Evolutionary conservation across 2,888 invertebrate species (phyloP), one percentile per base, ranked within the genome.

Genomic region (Micoletzkya japonica): DNA sequence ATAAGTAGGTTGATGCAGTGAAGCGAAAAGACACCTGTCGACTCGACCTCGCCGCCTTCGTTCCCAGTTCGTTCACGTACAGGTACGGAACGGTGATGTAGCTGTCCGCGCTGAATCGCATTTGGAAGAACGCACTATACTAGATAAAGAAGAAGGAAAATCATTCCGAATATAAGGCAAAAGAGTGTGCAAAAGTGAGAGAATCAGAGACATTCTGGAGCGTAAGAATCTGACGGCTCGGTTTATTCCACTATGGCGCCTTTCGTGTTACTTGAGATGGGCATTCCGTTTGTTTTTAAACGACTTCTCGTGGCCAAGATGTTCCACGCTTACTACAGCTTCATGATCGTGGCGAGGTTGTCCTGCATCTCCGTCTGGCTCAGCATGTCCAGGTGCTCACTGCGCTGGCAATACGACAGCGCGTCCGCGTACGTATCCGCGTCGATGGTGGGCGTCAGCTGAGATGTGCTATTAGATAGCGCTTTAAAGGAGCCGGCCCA

Each of bases 1-100:
- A n/a, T n/a, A n/a, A n/a, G n/a, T n/a, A n/a, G n/a, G n/a, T n/a
- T n/a, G n/a, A n/a, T n/a, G n/a, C n/a, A n/a, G n/a, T n/a, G n/a
- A n/a, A n/a, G 10, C 10, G 7, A 14, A 30, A 37, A 32, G 24
- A 20, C 20, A 66, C 66, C 36, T 36, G 36, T 39, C 34, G 6
- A 66, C 54, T 66, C 37, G 14, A 49, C 24, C 66, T 52, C 17
- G 37, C 28, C 10, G 24, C 24, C 2, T 30, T 28, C 1, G 32
- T 56, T 66, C 37, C 66, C n/a, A 37, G 66, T 36, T 66, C 66
- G 37, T 66, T 66, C 14, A 54, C 28, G n/a, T 66, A 66, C 36
- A 66, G 14, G 14, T 17, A 34, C 4, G 30, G 14, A 17, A 14
- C 14, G 14, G 49, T n/a, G 14, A 44, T 44, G 14, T 44, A n/a